These are phyloP conservation scores for Nymphalis urticae DNA, from an alignment of 2,888 invertebrate genomes.

Conservation along the genomic window DNA sequence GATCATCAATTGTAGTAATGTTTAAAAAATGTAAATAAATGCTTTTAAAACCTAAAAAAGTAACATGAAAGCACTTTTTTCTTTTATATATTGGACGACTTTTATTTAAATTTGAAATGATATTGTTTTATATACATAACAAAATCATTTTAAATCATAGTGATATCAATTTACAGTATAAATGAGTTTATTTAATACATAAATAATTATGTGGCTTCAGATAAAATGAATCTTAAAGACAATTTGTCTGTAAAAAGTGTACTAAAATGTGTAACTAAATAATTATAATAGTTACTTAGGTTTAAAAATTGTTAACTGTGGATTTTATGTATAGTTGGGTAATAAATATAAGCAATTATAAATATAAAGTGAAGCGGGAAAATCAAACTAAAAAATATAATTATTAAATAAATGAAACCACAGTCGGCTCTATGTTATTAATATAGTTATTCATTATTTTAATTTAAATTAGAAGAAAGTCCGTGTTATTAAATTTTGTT, in stretches of 20 bases:
- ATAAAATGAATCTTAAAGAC: constrained; percentile 48
- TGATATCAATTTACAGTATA: constrained; percentile 13
- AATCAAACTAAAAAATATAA: constrained; percentile 3
- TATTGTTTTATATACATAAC: background rate
- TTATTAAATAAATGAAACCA: constrained; percentile 28
- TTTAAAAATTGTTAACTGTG: constrained; percentile 48
- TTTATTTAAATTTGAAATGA: background rate
- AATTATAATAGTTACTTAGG: constrained; percentile 55
- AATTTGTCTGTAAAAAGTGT: constrained; percentile 65
- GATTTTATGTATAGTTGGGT: constrained; percentile 38
- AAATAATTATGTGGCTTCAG: constrained; percentile 16
- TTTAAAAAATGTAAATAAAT: constrained; percentile 10
- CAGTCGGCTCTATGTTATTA: constrained; percentile 39
- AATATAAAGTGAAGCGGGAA: constrained; percentile 10
- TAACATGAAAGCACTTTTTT: background rate
- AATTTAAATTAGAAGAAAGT: constrained; percentile 47
- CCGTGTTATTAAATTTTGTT: constrained; percentile 50
- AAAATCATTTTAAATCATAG: background rate
- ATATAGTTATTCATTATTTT: constrained; percentile 42
- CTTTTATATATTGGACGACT: background rate
- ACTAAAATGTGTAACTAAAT: constrained; percentile 57
- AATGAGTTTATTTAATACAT: constrained; percentile 22
- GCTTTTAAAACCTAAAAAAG: background rate
- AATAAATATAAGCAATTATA: constrained; percentile 27
- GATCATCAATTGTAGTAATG: constrained; percentile 13